phyloP scores from a whole-genome alignment of 2,888 invertebrate species.

The Orgyia antiqua region DNA sequence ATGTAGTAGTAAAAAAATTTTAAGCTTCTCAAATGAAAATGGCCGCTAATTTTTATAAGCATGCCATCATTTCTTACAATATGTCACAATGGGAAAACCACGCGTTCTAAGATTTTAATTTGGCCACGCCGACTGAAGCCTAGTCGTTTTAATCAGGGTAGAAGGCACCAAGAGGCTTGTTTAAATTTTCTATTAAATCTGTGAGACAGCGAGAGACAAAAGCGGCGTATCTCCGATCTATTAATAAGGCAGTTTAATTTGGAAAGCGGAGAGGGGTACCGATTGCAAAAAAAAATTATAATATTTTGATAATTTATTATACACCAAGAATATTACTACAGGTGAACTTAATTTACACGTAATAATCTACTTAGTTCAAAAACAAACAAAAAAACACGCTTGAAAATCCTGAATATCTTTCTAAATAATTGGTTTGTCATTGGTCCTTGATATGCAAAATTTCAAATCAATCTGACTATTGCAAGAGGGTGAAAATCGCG shows the following conservation, averaged over 20 bases:
- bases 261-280: slow-evolving; percentile 32
- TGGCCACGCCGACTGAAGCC: slow-evolving; percentile 40
- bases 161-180: slow-evolving; percentile 49
- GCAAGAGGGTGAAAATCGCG: too few species aligned
- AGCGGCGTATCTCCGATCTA: slow-evolving; percentile 71
- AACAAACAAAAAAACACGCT: too few species aligned
- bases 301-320: too few species aligned
- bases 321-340: too few species aligned
- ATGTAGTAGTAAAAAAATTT: too few species aligned
- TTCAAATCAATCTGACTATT: too few species aligned
- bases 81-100: slow-evolving; percentile 31
- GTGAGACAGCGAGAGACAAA: slow-evolving; percentile 61
- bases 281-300: slow-evolving; percentile 25
- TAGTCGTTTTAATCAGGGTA: slow-evolving; percentile 65
- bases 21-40: too few species aligned
- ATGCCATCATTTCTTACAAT: slow-evolving; percentile 8
- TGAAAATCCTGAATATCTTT: too few species aligned
- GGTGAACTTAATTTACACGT: too few species aligned
- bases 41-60: slow-evolving; percentile 1
- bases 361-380: too few species aligned
- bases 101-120: slow-evolving; percentile 66
- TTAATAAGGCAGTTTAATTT: slow-evolving; percentile 74
- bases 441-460: too few species aligned
- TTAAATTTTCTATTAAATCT: slow-evolving; percentile 72
- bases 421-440: too few species aligned